Percentiles rank a stretch among this genome's conserved stretches.
Conservation (phyloP, 2,113 vertebrate species). For the Dolichotis patagonum region DNA sequence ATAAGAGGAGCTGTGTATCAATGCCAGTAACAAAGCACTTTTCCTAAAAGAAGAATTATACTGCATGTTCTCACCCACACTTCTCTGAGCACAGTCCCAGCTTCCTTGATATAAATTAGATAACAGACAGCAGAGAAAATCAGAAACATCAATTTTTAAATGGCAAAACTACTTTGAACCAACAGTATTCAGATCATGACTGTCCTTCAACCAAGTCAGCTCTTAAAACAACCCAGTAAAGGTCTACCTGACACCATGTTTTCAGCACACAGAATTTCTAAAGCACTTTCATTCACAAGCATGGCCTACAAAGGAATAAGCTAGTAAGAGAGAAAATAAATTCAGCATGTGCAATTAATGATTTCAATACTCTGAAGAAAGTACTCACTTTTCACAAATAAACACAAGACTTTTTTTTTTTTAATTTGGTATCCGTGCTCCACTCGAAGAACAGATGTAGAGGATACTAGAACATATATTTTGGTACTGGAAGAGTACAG, state of each 20-base stretch:
- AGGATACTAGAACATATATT: not conserved
- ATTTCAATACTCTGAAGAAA: not conserved
- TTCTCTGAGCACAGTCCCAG: not conserved
- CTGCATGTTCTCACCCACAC: not conserved
- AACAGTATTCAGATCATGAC: not conserved
- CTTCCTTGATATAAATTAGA: not conserved
- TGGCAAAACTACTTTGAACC: not conserved
- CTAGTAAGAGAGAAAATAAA: not conserved
- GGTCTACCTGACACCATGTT: not conserved
- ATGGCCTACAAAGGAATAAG: not conserved
- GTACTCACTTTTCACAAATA: conserved; percentile 18
- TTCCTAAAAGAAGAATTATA: not conserved
- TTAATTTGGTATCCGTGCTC: not conserved
- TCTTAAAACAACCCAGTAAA: not conserved
- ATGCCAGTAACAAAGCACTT: not conserved
- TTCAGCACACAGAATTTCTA: not conserved
- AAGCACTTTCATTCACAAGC: not conserved
- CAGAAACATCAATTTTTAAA: not conserved
- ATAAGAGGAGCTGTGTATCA: not conserved
- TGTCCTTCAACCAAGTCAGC: not conserved
- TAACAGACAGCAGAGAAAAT: not conserved
- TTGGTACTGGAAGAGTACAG: not conserved
- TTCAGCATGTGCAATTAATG: not conserved
- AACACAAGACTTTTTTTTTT: not conserved
- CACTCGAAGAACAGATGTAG: not conserved